A percentile compares a stretch with the other conserved stretches of the same genome.
Conservation (phyloP, 2,888 invertebrate genomes). For the Orthosia cruda region DNA sequence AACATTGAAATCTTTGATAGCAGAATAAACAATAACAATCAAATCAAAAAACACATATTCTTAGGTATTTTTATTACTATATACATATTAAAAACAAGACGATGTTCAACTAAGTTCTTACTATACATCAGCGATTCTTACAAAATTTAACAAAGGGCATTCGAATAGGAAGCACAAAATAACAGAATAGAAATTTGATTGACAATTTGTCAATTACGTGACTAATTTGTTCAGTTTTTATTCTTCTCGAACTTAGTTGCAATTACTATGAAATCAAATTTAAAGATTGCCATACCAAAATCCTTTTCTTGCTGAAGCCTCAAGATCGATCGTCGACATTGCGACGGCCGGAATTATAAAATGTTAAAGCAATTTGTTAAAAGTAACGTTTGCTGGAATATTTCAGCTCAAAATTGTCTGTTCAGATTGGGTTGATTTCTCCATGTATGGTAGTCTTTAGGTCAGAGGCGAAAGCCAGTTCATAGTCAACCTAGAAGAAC, state of each 20-base stretch:
- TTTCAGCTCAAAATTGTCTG: background rate
- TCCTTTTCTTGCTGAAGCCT: background rate
- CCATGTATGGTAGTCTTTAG: slow-evolving; percentile 12
- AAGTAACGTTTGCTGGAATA: too few relatives aligned
- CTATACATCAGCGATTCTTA: too few relatives aligned
- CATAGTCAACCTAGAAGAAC: slow-evolving; percentile 95
- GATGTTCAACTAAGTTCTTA: too few relatives aligned
- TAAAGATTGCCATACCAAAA: slow-evolving; percentile 18
- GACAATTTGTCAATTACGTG: background rate
- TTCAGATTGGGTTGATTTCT: slow-evolving; percentile 9
- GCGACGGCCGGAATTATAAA: background rate
- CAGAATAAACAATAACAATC: slow-evolving; percentile 52
- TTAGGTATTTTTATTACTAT: too few relatives aligned
- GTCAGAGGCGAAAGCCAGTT: slow-evolving; percentile 2
- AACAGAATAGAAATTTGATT: background rate
- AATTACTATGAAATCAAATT: slow-evolving; percentile 9
- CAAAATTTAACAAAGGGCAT: too few relatives aligned
- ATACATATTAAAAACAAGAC: too few relatives aligned
- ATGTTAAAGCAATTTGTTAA: background rate
- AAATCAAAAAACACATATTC: too few relatives aligned
- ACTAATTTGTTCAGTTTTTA: slow-evolving; percentile 49
- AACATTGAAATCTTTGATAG: slow-evolving; percentile 10
- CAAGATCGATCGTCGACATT: background rate
- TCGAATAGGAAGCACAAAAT: background rate
- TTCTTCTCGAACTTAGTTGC: slow-evolving; percentile 31